Conservation (phyloP, 2,888 invertebrate species). For the Eupsilia transversa region DNA sequence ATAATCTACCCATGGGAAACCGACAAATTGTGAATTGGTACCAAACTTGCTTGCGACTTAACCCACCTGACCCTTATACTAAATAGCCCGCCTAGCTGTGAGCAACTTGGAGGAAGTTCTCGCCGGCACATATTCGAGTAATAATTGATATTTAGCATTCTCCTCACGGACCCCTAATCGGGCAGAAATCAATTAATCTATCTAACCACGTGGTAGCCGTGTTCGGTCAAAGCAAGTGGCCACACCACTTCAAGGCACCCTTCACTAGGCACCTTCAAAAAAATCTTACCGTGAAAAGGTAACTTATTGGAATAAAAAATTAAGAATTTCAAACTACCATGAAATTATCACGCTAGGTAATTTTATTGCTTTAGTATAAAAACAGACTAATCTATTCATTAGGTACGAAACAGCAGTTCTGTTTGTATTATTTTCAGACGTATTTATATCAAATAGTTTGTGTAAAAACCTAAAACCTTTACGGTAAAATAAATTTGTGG, state of each 20-base stretch:
- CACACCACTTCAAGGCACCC: too few relatives aligned
- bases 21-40: too few relatives aligned
- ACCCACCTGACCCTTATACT: too few relatives aligned
- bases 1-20: too few relatives aligned
- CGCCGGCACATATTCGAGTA: background rate
- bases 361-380: background rate
- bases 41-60: too few relatives aligned
- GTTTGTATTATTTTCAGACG: background rate
- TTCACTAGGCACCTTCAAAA: too few relatives aligned
- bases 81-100: too few relatives aligned
- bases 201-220: background rate
- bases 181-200: background rate
- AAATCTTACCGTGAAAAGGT: background rate
- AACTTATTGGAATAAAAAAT: background rate
- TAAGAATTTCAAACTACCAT: background rate
- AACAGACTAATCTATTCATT: background rate
- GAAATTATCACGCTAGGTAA: too few relatives aligned
- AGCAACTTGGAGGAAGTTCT: too few relatives aligned
- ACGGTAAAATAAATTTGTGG: background rate
- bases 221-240: too few relatives aligned
- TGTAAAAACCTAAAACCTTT: background rate
- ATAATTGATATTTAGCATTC: background rate
- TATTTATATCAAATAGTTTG: background rate
- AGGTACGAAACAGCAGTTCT: background rate
- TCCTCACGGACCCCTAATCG: background rate